phyloP scores from a whole-genome alignment of 2,888 invertebrate genomes.

The Cyaniris semiargus region DNA sequence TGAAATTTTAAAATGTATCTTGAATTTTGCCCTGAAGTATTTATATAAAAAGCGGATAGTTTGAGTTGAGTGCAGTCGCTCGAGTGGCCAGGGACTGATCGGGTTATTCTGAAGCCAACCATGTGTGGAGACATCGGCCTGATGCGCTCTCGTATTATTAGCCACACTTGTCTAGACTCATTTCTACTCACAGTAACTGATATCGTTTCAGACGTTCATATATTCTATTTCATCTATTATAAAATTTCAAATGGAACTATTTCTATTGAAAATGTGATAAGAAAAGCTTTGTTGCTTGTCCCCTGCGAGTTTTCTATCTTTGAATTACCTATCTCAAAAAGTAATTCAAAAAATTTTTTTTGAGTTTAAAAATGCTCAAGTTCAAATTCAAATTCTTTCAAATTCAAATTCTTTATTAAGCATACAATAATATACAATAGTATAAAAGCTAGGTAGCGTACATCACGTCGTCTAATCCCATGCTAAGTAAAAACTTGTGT shows the following conservation, averaged over 20 bases:
- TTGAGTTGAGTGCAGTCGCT: slow-evolving; percentile 28
- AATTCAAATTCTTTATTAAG: too few species aligned
- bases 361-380: not conserved
- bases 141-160: slow-evolving; percentile 17
- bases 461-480: too few species aligned
- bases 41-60: not conserved
- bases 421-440: too few species aligned
- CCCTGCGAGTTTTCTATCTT: not conserved
- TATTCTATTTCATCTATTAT: not conserved
- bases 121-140: slow-evolving; percentile 15
- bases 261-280: slow-evolving; percentile 2
- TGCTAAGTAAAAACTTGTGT: too few species aligned
- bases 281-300: not conserved
- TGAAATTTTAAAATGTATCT: not conserved
- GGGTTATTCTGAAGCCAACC: slow-evolving; percentile 20
- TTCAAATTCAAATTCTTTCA: too few species aligned
- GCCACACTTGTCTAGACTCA: slow-evolving; percentile 21
- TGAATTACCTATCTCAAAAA: not conserved
- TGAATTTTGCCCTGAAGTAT: not conserved
- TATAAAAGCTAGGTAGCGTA: too few species aligned
- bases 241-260: slow-evolving; percentile 4
- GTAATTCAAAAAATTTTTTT: not conserved
- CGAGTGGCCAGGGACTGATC: slow-evolving; percentile 22
- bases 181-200: not conserved
- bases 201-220: not conserved